Evolutionary conservation across 2,797 vertebrate species (phyloP), one percentile per base, ranked within the genome.

Genomic region (Bovichtus diacanthus): DNA sequence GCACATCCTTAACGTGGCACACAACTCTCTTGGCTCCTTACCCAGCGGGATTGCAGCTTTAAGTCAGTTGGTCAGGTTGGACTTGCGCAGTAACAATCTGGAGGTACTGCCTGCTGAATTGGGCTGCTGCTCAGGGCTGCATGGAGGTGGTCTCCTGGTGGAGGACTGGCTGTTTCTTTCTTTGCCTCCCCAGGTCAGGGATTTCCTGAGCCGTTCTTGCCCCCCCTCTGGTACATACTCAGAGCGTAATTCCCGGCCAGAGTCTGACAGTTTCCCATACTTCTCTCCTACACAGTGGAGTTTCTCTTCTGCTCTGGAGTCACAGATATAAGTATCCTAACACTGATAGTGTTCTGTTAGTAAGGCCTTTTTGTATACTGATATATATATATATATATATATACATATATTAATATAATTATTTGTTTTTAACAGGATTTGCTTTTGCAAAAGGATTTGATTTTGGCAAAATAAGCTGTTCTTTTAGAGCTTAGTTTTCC

Each of bases 21-120:
- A 88, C 80, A 96, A 96, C 59, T 91, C 91, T 16, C 84, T 96
- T 2, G 80, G 77, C 2, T 85, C 63, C 0, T 62, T 96, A 31
- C 91, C 94, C 0, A 21, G 70, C 0, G 90, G 84, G 19, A 27
- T 96, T 9, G 84, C 86, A 19, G 84, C 80, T 39, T 80, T 95
- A 58, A 75, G 55, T 13, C 90, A 90, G 29, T 84, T 96, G 50
- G 88, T 80, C 21, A 92, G 70, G 66, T 87, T 96, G 85, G 94
- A 96, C 58, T 65, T 96, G 51, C 92, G 91, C n/a, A 88, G 92
- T 6, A 96, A 96, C 84, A 90, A 87, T 70, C 84, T 96, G 60
- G 91, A 93, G 70, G 87, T 91, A 12, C 91, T 96, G 23, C 95
- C 96, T 1, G 66, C 72, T 6, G 94, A 95, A 43, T 68, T 96